These are phyloP conservation scores for Piaya cayana DNA, from an alignment of 2,113 vertebrate species.

Conservation along the genomic window DNA sequence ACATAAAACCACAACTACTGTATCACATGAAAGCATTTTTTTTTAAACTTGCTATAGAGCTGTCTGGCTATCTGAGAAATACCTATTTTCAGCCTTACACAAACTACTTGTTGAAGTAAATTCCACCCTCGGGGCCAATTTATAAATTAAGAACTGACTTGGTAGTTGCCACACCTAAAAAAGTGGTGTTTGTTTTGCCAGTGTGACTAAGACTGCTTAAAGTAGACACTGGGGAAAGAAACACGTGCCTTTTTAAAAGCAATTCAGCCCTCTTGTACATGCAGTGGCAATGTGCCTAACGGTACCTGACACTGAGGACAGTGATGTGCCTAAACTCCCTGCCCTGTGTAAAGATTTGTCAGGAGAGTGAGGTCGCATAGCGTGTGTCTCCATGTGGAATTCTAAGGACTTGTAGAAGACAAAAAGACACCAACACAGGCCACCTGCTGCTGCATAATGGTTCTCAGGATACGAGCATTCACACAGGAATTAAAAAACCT, in stretches of 20 bases:
- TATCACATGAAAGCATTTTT: background rate
- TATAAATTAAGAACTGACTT: conserved; percentile 4
- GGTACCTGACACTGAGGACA: background rate
- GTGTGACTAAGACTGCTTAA: background rate
- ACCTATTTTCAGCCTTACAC: background rate
- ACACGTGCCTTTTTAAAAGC: background rate
- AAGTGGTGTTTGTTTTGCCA: background rate
- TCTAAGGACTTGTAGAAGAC: background rate
- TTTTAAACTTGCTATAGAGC: background rate
- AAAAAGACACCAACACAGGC: background rate
- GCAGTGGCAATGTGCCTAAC: background rate
- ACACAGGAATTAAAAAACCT: background rate
- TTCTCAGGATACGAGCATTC: background rate
- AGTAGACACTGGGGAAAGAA: background rate
- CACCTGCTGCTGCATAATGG: background rate
- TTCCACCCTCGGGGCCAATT: background rate
- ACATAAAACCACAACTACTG: conserved; percentile 45
- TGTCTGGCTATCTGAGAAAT: conserved; percentile 1
- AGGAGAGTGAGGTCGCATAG: background rate
- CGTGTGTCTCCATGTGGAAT: background rate
- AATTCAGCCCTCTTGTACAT: background rate
- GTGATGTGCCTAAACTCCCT: background rate
- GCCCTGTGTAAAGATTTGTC: background rate
- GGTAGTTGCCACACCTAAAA: conserved; percentile 27
- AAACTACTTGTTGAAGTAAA: background rate